Evolutionary conservation across 2,113 vertebrate genomes (phyloP), one percentile per base, ranked within the genome.

Genomic region (Scartelaos histophorus): DNA sequence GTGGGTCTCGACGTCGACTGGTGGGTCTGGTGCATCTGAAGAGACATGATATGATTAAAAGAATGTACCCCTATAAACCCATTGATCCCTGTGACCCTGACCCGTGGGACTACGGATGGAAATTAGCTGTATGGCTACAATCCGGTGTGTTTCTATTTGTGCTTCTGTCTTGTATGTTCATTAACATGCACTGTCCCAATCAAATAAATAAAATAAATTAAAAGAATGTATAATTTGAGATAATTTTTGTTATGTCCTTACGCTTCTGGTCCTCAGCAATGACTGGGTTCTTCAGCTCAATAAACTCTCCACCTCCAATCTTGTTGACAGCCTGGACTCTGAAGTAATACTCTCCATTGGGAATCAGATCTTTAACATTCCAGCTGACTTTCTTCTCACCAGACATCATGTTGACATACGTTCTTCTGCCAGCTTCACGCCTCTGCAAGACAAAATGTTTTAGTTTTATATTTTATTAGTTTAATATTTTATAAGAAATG

Each of bases 281-380:
- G 61, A 99, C 90, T 3, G 97, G 97, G 77, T 98, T 98, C 81
- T 95, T 95, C 62, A 98, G 92, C 91, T 99, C 98, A 69, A 96
- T 77, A 72, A 96, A 98, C 91, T 99, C 97, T 65, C 98, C 97
- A 84, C 96, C 96, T 85, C 98, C 98, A 70, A 99, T 96, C 91
- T 98, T 99, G 93, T 99, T 99, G 56, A 99, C 94, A 11, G 97
- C 96, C 90, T 95, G 95, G 73, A 99, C 95, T 82, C 97, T 95
- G 93, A 99, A 99, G 85, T 98, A 98, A 89, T 98, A 99, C 93
- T 99, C 97, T 88, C 94, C 93, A 66, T 95, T 97, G 74, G 95
- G 96, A 62, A 98, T 96, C 54, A 99, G 95, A 82, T 99, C 98
- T 87, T 99, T 99, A 68, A 98, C 95, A 4, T 85, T 92, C 96